Percentiles rank a stretch among this genome's conserved stretches.
These are phyloP conservation scores for Todiramphus saurophagus DNA, from an alignment of 2,113 vertebrate species.

Conservation along the genomic window DNA sequence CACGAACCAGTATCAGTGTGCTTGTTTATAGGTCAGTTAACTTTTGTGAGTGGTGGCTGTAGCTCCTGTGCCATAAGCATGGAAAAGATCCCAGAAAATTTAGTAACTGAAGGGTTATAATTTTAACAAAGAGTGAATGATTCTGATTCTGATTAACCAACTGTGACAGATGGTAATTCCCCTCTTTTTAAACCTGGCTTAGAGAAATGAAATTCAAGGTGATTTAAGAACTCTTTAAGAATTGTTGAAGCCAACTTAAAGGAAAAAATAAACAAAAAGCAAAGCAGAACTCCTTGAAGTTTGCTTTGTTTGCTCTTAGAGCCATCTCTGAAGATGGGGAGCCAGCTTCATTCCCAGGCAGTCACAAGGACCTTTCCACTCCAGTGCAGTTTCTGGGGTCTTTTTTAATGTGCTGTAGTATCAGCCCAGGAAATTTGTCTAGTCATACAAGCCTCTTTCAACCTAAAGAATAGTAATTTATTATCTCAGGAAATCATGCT, in stretches of 20 bases:
- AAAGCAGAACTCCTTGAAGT: background rate
- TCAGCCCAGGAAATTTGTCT: background rate
- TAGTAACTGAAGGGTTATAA: background rate
- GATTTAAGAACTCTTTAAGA: slow-evolving; percentile 12
- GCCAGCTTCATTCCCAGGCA: rapidly evolving
- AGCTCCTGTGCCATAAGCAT: background rate
- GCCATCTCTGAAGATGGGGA: rapidly evolving
- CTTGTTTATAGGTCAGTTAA: background rate
- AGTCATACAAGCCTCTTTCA: background rate
- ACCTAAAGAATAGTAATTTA: background rate
- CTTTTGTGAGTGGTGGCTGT: background rate
- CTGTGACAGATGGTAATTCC: slow-evolving; percentile 41
- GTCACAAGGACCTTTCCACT: background rate
- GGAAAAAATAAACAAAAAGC: background rate
- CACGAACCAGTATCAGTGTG: background rate
- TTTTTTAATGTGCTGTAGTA: background rate
- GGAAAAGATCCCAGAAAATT: background rate
- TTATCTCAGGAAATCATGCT: background rate
- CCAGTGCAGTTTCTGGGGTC: background rate
- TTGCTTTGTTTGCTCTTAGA: background rate
- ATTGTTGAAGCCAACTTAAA: background rate
- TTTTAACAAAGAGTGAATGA: slow-evolving; percentile 7
- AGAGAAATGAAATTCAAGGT: slow-evolving; percentile 53
- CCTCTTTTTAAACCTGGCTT: slow-evolving; percentile 5
- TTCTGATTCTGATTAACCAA: slow-evolving; percentile 19